Conservation (phyloP, 2,888 invertebrate species). For the Trichogramma dendrolimi region DNA sequence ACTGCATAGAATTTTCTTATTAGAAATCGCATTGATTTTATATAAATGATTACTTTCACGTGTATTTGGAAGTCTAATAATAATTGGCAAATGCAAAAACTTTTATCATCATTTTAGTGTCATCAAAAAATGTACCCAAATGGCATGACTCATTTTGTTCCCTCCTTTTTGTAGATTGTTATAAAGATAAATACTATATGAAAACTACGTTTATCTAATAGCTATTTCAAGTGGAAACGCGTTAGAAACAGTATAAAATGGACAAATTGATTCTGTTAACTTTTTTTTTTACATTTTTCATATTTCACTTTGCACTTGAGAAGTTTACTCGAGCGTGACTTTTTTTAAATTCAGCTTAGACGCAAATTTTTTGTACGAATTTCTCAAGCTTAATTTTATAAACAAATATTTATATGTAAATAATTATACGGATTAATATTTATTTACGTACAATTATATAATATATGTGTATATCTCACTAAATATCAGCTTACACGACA, state of each 20-base stretch:
- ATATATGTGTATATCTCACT: conserved; percentile 25
- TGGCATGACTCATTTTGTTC: conserved; percentile 1
- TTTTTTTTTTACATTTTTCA: conserved; percentile 16
- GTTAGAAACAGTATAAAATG: conserved; percentile 52
- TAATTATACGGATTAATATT: conserved; percentile 5
- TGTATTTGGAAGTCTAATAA: no score
- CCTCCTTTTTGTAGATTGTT: conserved; percentile 23
- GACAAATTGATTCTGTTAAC: conserved; percentile 34
- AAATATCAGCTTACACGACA: conserved; percentile 28
- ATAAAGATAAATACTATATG: conserved; percentile 47
- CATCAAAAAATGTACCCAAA: neutral
- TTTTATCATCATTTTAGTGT: no score
- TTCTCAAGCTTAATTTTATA: no score
- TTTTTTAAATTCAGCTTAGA: no score
- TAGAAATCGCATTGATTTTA: no score
- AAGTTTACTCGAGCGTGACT: no score
- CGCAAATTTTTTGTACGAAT: no score
- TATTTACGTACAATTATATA: conserved; percentile 11
- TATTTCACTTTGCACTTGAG: conserved; percentile 16
- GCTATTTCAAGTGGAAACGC: conserved; percentile 47
- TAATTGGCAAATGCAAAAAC: no score
- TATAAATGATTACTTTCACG: no score
- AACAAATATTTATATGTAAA: conserved; percentile 5
- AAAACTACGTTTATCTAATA: conserved; percentile 40
- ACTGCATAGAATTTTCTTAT: no score